Conservation (phyloP, 2,888 invertebrate species). For the Oscheius myriophilus region DNA sequence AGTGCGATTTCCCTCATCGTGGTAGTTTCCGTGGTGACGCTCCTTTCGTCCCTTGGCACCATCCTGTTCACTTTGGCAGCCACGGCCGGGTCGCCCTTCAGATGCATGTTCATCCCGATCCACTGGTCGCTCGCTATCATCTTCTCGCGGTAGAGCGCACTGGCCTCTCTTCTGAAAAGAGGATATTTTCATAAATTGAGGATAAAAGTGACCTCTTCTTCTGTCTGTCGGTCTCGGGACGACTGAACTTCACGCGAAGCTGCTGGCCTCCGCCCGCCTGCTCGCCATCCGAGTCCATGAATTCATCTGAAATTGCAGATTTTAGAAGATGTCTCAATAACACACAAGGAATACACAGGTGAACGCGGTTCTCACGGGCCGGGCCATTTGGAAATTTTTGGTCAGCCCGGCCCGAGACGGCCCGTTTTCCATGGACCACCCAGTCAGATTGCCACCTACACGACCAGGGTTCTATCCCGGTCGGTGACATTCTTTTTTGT, state of each 20-base stretch:
- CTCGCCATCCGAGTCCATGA: slow-evolving; percentile 29
- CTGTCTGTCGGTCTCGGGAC: slow-evolving; percentile 53
- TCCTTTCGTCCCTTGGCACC: neutral
- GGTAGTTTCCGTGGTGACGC: neutral
- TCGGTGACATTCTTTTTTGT: no score
- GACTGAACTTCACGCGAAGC: slow-evolving; percentile 47
- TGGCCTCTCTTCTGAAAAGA: slow-evolving; percentile 37
- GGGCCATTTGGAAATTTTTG: no score
- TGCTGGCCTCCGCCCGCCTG: slow-evolving; percentile 21
- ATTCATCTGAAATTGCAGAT: slow-evolving; percentile 9
- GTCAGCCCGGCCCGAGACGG: no score
- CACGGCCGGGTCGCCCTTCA: slow-evolving; percentile 28
- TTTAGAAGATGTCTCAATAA: no score
- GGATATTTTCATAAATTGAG: neutral
- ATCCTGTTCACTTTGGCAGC: slow-evolving; percentile 20
- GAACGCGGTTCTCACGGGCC: no score
- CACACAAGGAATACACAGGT: no score
- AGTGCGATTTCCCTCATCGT: slow-evolving; percentile 37
- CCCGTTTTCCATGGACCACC: no score
- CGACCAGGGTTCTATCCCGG: no score
- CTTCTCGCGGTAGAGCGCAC: slow-evolving; percentile 47
- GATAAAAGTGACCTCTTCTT: slow-evolving; percentile 36
- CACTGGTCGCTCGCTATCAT: slow-evolving; percentile 49
- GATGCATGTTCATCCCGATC: slow-evolving; percentile 47
- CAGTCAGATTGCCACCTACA: no score